A percentile compares a stretch with the other conserved stretches of the same genome.
Evolutionary conservation across 2,797 vertebrate genomes (phyloP).

Genomic region (Oceanodroma leucorhoa): DNA sequence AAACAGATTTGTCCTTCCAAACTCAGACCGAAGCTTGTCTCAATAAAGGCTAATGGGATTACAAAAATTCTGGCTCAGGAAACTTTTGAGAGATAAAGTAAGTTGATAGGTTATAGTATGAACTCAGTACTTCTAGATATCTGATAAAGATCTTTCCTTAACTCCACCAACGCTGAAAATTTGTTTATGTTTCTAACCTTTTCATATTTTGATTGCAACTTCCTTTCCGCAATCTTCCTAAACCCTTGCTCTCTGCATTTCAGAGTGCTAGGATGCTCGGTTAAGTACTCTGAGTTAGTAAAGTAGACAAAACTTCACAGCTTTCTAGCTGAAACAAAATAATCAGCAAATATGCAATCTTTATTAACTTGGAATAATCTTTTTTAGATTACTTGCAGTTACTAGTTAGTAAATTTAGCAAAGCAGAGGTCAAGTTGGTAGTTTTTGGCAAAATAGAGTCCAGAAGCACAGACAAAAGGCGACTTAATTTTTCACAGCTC

Average conservation of each 20-base stretch:
- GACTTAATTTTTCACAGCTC: neutral
- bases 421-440: neutral
- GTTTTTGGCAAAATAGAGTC: neutral
- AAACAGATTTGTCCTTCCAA: neutral
- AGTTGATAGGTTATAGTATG: neutral
- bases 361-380: neutral
- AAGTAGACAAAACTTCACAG: neutral
- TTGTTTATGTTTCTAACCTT: neutral
- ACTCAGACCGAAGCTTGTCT: neutral
- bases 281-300: neutral
- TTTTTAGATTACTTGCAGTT: neutral
- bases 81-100: neutral
- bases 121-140: neutral
- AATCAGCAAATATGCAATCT: neutral
- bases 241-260: neutral
- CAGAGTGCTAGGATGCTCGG: neutral
- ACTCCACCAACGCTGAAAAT: fast-evolving
- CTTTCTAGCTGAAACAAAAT: neutral
- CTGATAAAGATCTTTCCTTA: neutral
- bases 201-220: neutral
- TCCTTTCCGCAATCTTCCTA: neutral
- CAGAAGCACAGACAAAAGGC: neutral
- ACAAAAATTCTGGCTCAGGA: neutral
- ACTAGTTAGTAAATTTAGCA: neutral
- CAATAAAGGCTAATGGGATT: neutral